Base-by-base conservation (phyloP, 2,888 invertebrate genomes). In the Biston betularia region DNA sequence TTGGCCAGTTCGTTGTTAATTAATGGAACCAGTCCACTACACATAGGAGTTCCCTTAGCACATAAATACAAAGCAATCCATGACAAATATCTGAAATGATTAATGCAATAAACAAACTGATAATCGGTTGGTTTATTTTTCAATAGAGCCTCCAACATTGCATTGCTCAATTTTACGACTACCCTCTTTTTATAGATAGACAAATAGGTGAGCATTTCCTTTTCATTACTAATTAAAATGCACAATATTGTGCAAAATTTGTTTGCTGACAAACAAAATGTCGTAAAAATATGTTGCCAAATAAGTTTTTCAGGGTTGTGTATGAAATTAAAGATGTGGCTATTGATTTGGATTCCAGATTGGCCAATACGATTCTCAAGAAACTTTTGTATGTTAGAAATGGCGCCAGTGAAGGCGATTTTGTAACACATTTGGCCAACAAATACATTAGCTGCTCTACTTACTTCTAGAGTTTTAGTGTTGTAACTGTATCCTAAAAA, bases 181-280 rank as follows among this genome's bases (percentile, higher is more conserved):
- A 94, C 90, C 74, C 82, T 87, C 70, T 82, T 88, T 73, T 94
- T 93, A 62, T 89, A 94, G 10, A 91, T 53, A 33, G 72, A 56
- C 6, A 94, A 72, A 75, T 86, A 86, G 57, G 78, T 79, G 0
- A 73, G 69, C 80, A 90, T 89, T 48, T 90, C 86, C 15, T 74
- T 74, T 42, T 83, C 82, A 60, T 86, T 75, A 67, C 89, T 89
- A 1, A 24, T 3, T n/a, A 89, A 63, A 55, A 93, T 71, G 8
- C 91, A 85, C 58, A 93, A 73, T 56, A 92, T 91, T 9, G 93
- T 91, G 58, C 94, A 94, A 66, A 94, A 90, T 77, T 93, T 94
- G 75, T 94, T 94, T 0, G 93, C 93, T 15, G 94, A 92, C 15
- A 93, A 73, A 75, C 90, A 92, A 40, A 90, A 85, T n/a, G 92